Evolutionary conservation across 1,140 invertebrate species (phyloP), one percentile per base, ranked within the genome.

Genomic region (Brachionus angularis): DNA sequence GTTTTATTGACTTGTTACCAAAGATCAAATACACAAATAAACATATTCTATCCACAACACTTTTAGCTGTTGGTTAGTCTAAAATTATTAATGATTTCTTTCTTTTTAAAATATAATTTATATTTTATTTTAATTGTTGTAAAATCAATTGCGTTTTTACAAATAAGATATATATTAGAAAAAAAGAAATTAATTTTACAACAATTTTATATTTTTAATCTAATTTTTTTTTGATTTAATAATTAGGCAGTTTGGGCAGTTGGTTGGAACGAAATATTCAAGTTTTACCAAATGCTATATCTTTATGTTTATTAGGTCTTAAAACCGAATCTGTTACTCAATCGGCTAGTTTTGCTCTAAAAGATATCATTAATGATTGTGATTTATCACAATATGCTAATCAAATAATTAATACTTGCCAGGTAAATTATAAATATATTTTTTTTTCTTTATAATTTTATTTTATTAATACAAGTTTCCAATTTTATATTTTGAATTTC

Each of bases 321-420:
- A 67, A 67, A 49, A 67, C 62, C 14, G 62, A 67, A 47, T 18
- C 62, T 7, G 62, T 67, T 5, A 67, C 62, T 67, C 62, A 67
- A 36, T 67, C 62, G 1, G 62, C 62, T 18, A 67, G 62, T 33
- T 67, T 67, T 67, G 62, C 62, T 50, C 23, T 67, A 12, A 67
- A 67, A 25, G 62, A 67, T 14, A 67, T 67, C 14, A 67, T 67
- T 23, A 67, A 67, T 25, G 62, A 67, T 36, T 67, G 62, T 50
- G 62, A 67, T 46, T 46, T 67, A 7, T 47, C 62, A 10, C 36
- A 29, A 4, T 67, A 14, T 36, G 62, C 62, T 3, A 42, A 67
- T 47, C 42, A 67, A 47, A 67, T 50, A 34, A 67, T 67, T 14
- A 8, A 29, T 5, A 67, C 62, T 67, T 47, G 62, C 16, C 62